Evolutionary conservation across 2,797 vertebrate species (phyloP).

Genomic region (Limnodromus scolopaceus): DNA sequence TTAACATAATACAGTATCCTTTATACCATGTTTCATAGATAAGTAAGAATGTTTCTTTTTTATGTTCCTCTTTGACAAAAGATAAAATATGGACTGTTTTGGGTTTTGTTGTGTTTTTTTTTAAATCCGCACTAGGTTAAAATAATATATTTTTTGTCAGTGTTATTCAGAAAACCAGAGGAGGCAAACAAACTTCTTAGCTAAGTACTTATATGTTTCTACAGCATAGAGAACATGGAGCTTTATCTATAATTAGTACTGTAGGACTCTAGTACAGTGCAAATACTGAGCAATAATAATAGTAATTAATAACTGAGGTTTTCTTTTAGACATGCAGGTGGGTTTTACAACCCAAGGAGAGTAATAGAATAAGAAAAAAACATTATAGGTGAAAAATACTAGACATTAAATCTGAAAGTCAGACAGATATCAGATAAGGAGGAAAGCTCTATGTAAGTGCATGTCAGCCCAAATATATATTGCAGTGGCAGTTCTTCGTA

Average conservation of each 20-base stretch:
- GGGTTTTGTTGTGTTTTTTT: background rate
- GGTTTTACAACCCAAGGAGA: background rate
- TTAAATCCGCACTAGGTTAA: background rate
- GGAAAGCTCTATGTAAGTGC: background rate
- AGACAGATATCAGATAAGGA: background rate
- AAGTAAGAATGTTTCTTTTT: background rate
- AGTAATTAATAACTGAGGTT: background rate
- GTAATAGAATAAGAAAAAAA: background rate
- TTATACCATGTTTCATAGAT: background rate
- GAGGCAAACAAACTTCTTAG: background rate
- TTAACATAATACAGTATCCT: background rate
- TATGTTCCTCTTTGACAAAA: background rate
- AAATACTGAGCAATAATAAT: background rate
- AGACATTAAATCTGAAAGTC: background rate
- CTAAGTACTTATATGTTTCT: background rate
- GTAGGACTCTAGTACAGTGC: background rate
- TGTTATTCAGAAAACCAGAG: background rate
- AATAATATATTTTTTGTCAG: fast-evolving
- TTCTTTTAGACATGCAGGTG: background rate
- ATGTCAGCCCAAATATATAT: background rate
- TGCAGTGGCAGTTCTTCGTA: background rate
- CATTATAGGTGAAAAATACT: background rate
- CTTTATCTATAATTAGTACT: background rate
- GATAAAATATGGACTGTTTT: background rate
- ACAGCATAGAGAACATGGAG: background rate